Evolutionary conservation across 1,140 invertebrate genomes (phyloP).

Genomic region (Bombus turneri): DNA sequence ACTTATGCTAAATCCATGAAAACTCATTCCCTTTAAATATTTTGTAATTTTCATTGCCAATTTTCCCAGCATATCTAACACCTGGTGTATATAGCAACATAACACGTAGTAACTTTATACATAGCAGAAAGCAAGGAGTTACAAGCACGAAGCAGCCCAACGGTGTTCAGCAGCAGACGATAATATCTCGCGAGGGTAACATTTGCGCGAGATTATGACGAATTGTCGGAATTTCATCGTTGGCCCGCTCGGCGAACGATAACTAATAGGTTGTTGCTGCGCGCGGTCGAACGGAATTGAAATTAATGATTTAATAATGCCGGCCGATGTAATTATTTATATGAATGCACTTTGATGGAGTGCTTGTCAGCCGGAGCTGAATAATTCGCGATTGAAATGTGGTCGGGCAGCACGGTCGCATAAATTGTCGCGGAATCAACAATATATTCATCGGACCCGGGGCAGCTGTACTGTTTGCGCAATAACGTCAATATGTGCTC

Average conservation of each 20-base stretch:
- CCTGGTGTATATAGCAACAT: too few species aligned
- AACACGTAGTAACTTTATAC: too few species aligned
- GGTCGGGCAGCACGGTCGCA: conserved; percentile 66
- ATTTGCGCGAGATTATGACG: conserved; percentile 48
- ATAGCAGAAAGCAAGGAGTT: background rate
- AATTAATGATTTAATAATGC: conserved; percentile 75
- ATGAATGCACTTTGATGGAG: conserved; percentile 75
- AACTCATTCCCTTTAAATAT: too few species aligned
- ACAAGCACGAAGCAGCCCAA: background rate
- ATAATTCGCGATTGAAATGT: conserved; percentile 75
- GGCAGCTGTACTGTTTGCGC: conserved; percentile 60
- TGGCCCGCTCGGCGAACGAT: conserved; percentile 50
- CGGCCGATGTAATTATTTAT: conserved; percentile 76
- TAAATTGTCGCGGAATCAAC: conserved; percentile 77
- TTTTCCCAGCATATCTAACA: too few species aligned
- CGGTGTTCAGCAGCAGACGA: background rate
- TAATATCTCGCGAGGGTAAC: conserved; percentile 24
- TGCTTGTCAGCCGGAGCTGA: conserved; percentile 71
- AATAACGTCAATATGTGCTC: conserved; percentile 67
- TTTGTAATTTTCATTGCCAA: too few species aligned
- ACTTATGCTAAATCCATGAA: too few species aligned
- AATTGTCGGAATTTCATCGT: conserved; percentile 66
- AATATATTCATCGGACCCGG: conserved; percentile 74
- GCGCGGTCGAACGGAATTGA: conserved; percentile 61
- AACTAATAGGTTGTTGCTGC: conserved; percentile 68